phyloP scores from a whole-genome alignment of 2,888 invertebrate genomes.

The Caradrina clavipalpis region DNA sequence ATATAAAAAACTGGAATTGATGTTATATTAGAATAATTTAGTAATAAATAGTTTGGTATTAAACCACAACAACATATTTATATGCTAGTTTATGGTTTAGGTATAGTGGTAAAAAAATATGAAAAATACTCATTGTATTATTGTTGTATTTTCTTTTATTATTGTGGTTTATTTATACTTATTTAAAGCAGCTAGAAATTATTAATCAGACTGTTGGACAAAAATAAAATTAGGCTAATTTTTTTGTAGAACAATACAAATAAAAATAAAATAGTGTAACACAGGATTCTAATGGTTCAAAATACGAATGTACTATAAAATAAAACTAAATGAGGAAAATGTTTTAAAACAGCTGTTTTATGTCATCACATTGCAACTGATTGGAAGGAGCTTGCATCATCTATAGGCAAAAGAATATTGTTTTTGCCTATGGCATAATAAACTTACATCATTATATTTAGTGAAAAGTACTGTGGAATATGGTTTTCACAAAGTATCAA shows the following conservation, averaged over 20 bases:
- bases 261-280: neutral
- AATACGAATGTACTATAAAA: too few species aligned
- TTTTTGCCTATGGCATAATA: neutral
- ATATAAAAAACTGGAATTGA: neutral
- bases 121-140: too few species aligned
- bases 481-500: slow-evolving; percentile 25
- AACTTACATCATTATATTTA: neutral
- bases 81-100: neutral
- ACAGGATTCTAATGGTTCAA: too few species aligned
- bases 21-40: neutral
- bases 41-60: neutral
- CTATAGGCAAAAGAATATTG: neutral
- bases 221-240: neutral
- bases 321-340: neutral
- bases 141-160: neutral
- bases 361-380: slow-evolving; percentile 36
- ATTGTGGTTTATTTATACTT: too few species aligned
- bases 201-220: neutral
- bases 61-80: slow-evolving; percentile 7
- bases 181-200: neutral
- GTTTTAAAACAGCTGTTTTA: slow-evolving; percentile 57
- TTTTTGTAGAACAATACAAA: neutral
- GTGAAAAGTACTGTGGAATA: neutral
- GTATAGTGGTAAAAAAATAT: neutral
- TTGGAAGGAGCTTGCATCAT: slow-evolving; percentile 32